These are phyloP conservation scores for Cosmia trapezina DNA, from an alignment of 2,888 invertebrate genomes.

Conservation along the genomic window DNA sequence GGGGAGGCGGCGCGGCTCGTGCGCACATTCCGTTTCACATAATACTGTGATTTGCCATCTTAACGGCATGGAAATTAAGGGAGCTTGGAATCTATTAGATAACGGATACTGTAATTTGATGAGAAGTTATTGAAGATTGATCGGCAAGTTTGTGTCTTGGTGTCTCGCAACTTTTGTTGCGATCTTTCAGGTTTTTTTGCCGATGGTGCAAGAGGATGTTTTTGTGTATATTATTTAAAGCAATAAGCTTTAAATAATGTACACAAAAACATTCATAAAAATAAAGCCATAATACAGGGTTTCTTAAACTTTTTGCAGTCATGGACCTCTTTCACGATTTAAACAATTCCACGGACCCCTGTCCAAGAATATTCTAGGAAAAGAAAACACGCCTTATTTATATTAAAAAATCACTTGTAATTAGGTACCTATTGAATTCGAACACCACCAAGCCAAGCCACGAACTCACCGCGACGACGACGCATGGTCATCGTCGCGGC, in stretches of 20 bases:
- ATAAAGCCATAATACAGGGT: too few relatives aligned
- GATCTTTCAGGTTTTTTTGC: background rate
- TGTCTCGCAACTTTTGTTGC: background rate
- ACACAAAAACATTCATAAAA: background rate
- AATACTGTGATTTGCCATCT: constrained; percentile 71
- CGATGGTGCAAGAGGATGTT: background rate
- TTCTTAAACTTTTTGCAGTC: too few relatives aligned
- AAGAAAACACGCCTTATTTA: too few relatives aligned
- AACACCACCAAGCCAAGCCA: too few relatives aligned
- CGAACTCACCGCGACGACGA: too few relatives aligned
- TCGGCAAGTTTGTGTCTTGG: background rate
- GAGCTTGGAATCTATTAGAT: constrained; percentile 58
- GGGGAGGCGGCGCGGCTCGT: constrained; percentile 82
- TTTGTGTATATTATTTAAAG: too few relatives aligned
- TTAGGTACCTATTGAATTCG: too few relatives aligned
- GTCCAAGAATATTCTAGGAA: too few relatives aligned
- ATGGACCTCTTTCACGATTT: too few relatives aligned
- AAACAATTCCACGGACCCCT: too few relatives aligned
- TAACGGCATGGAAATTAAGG: constrained; percentile 72
- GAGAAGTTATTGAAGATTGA: background rate
- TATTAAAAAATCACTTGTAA: too few relatives aligned
- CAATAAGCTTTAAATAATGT: background rate
- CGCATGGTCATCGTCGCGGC: too few relatives aligned
- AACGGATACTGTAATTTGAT: constrained; percentile 7
- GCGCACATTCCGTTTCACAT: constrained; percentile 88